A percentile compares a stretch with the other conserved stretches of the same genome.
These are phyloP conservation scores for Lineus longissimus DNA, from an alignment of 1,140 invertebrate species.

Conservation along the genomic window DNA sequence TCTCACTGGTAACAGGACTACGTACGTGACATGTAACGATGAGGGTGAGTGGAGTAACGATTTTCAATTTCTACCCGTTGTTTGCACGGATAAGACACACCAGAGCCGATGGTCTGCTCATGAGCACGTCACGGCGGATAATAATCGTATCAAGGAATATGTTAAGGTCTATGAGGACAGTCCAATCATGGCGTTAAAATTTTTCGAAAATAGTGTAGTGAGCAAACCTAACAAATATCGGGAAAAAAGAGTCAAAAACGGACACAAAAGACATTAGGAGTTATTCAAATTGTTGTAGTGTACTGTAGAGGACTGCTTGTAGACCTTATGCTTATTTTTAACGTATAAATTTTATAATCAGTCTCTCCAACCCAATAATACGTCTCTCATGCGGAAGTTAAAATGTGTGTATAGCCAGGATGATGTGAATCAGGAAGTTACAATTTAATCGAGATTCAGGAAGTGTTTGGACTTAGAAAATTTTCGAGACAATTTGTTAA, in stretches of 20 bases:
- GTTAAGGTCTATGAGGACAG: not conserved
- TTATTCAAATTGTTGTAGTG: not conserved
- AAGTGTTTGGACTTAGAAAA: not conserved
- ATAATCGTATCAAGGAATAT: conserved; percentile 1
- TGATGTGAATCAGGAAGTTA: not conserved
- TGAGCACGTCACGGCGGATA: not conserved
- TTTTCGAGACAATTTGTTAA: too few species aligned
- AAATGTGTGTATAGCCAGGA: not conserved
- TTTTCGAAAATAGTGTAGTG: not conserved
- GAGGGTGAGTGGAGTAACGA: too few species aligned
- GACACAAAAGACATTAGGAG: not conserved
- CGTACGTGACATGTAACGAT: too few species aligned
- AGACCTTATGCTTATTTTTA: not conserved
- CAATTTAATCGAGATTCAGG: too few species aligned
- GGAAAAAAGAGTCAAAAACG: not conserved
- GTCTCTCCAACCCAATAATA: not conserved
- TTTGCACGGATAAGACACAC: not conserved
- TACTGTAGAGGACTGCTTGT: not conserved
- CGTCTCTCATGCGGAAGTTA: not conserved
- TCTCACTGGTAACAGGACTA: too few species aligned
- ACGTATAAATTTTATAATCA: not conserved
- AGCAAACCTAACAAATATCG: not conserved
- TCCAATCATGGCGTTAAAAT: not conserved
- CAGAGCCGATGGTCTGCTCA: not conserved
- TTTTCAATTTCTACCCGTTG: not conserved